A percentile compares a stretch with the other conserved stretches of the same genome.
These are phyloP conservation scores for Cassiopea andromeda DNA, from an alignment of 30 jellyfish, hydroid and myxozoan species.

Conservation along the genomic window DNA sequence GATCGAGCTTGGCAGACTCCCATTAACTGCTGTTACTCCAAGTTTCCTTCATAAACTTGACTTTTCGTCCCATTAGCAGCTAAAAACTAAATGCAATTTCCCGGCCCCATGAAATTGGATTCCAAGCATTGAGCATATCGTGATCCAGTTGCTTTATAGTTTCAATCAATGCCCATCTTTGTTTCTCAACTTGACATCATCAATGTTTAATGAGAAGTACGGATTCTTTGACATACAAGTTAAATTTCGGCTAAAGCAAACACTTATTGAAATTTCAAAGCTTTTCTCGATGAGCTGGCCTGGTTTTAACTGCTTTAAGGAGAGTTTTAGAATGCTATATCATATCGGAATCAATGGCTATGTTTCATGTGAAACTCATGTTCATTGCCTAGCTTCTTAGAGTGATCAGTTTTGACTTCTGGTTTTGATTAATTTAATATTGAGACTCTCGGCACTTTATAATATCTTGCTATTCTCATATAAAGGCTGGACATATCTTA, in stretches of 20 bases:
- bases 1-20: too few species aligned
- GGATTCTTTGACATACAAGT: constrained; percentile 11
- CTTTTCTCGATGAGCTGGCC: constrained; percentile 15
- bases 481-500: neutral
- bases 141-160: neutral
- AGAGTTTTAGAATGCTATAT: neutral
- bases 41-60: too few species aligned
- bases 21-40: too few species aligned
- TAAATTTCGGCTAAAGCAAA: constrained; percentile 20
- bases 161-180: constrained; percentile 13
- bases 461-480: neutral
- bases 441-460: neutral
- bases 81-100: too few species aligned
- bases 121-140: neutral
- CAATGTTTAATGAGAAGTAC: constrained; percentile 43
- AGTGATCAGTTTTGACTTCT: neutral
- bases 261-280: constrained; percentile 1
- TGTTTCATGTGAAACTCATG: neutral
- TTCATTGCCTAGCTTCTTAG: neutral
- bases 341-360: neutral
- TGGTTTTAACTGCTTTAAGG: constrained; percentile 6
- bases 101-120: too few species aligned
- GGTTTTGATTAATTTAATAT: neutral
- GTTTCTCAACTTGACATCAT: constrained; percentile 22
- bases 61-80: too few species aligned